Conservation (phyloP, 2,797 vertebrate species). For the Paramormyrops hopkinsi region DNA sequence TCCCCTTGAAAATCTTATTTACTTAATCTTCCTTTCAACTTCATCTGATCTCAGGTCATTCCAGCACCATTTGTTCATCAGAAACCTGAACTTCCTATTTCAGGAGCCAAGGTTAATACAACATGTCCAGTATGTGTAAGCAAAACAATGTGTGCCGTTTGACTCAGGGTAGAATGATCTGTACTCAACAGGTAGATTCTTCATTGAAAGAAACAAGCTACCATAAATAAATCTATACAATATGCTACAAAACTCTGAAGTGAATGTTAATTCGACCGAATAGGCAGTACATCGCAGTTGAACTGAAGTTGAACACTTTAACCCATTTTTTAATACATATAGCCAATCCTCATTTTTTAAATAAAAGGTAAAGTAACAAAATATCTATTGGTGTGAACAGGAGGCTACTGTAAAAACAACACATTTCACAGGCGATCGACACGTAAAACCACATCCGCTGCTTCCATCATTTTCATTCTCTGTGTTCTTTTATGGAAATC, state of each 20-base stretch:
- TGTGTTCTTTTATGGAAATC: not conserved
- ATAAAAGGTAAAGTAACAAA: not conserved
- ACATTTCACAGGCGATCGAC: not conserved
- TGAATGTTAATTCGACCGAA: not conserved
- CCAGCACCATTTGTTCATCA: constrained; percentile 12
- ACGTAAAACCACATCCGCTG: not conserved
- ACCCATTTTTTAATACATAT: not conserved
- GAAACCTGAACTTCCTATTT: constrained; percentile 6
- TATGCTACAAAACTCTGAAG: not conserved
- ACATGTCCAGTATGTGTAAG: not conserved
- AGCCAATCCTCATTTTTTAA: not conserved
- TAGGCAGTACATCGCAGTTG: not conserved
- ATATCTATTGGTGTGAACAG: not conserved
- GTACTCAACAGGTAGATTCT: not conserved
- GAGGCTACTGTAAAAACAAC: not conserved
- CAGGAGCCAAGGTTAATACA: not conserved
- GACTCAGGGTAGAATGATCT: not conserved
- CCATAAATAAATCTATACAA: not conserved
- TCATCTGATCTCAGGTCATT: not conserved
- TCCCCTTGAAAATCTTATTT: constrained; percentile 9
- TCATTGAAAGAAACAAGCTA: not conserved
- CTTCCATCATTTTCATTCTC: not conserved
- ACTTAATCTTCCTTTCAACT: constrained; percentile 11
- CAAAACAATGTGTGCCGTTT: not conserved
- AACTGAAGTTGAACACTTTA: not conserved